These are phyloP conservation scores for Drosophila buzzatii DNA, from an alignment of 2,888 invertebrate genomes.

Conservation along the genomic window DNA sequence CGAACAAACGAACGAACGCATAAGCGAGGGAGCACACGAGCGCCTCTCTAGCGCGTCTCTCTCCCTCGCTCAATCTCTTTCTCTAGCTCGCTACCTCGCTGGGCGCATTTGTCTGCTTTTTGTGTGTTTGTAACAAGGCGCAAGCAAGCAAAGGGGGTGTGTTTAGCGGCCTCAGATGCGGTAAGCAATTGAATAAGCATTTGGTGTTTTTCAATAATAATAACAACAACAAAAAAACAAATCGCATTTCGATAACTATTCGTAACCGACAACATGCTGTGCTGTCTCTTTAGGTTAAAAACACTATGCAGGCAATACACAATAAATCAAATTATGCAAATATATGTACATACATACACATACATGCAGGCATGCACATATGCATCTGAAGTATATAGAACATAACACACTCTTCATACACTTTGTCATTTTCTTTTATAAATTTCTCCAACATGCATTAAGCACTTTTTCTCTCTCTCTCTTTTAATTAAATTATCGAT, in stretches of 20 bases:
- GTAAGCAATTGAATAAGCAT: slow-evolving; percentile 60
- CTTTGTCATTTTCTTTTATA: slow-evolving; percentile 29
- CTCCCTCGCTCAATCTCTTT: neutral
- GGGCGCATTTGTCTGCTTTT: slow-evolving; percentile 8
- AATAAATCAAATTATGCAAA: neutral
- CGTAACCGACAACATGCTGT: neutral
- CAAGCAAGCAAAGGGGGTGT: neutral
- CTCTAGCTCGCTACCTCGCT: neutral
- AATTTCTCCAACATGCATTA: slow-evolving; percentile 46
- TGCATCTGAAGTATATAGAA: neutral
- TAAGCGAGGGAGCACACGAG: slow-evolving; percentile 7
- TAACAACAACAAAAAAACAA: neutral
- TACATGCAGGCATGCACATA: neutral
- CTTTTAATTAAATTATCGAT: slow-evolving; percentile 74
- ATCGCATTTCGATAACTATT: slow-evolving; percentile 19
- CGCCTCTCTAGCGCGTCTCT: neutral
- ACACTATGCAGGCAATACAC: neutral
- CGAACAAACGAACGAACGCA: slow-evolving; percentile 5
- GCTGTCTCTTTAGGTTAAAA: neutral
- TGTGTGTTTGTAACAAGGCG: neutral
- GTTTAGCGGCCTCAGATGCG: slow-evolving; percentile 37
- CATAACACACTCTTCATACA: neutral
- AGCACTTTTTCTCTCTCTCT: slow-evolving; percentile 18
- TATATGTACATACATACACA: neutral
- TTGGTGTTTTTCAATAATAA: slow-evolving; percentile 12